Percentiles rank a stretch among this genome's conserved stretches.
These are phyloP conservation scores for Zosterops hypoxanthus DNA, from an alignment of 2,113 vertebrate genomes.

Conservation along the genomic window DNA sequence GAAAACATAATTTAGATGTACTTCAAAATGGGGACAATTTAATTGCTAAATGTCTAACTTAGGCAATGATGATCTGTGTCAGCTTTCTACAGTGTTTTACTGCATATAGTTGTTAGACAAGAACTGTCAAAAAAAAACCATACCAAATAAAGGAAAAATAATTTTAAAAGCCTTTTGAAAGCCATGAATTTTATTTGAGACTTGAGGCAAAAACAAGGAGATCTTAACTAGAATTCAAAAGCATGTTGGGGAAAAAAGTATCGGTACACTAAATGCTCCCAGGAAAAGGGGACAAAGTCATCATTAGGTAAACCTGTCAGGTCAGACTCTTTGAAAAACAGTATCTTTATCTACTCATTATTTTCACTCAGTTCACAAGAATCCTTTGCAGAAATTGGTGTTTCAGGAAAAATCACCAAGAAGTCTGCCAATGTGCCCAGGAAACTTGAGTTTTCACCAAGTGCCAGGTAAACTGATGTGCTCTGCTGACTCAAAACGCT, in stretches of 20 bases:
- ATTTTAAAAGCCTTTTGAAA: neutral
- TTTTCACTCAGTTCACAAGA: neutral
- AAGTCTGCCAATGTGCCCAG: neutral
- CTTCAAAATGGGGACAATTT: neutral
- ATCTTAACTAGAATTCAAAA: neutral
- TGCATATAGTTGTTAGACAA: neutral
- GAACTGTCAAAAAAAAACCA: neutral
- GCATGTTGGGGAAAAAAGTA: neutral
- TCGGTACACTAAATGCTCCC: neutral
- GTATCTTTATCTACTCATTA: neutral
- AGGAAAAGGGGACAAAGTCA: neutral
- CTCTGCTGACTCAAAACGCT: neutral
- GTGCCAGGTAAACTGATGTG: neutral
- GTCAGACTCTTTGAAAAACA: neutral
- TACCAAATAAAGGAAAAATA: neutral
- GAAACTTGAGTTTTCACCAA: neutral
- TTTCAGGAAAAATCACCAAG: neutral
- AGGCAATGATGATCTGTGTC: neutral
- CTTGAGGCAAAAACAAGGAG: neutral
- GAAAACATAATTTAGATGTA: neutral
- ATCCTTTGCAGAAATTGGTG: neutral
- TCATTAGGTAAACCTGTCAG: neutral
- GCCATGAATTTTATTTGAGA: neutral
- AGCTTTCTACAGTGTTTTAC: neutral
- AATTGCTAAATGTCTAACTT: neutral